Conservation (phyloP, 1,140 invertebrate genomes). For the Caenorhabditis brenneri region DNA sequence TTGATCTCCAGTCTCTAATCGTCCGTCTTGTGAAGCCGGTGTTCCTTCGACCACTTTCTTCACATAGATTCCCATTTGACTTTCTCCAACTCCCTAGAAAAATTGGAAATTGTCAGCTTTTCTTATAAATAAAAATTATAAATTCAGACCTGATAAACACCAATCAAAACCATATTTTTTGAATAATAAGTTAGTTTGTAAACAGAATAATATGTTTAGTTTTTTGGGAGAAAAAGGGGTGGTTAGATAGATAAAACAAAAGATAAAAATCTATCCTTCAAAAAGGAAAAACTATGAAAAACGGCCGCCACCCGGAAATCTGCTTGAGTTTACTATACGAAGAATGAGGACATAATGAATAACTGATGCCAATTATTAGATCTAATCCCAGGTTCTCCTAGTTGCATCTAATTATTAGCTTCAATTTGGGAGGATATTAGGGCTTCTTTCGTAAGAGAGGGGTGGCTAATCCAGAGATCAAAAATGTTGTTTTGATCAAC, state of each 20-base stretch:
- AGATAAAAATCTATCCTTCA: not conserved
- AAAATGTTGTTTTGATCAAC: not conserved
- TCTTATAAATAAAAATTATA: not conserved
- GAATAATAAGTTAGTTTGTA: not conserved
- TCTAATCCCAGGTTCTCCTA: not conserved
- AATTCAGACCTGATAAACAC: slow-evolving; percentile 42
- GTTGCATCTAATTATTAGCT: not conserved
- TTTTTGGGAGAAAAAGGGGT: not conserved
- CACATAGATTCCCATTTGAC: slow-evolving; percentile 66
- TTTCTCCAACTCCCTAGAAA: slow-evolving; percentile 63
- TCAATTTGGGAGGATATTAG: not conserved
- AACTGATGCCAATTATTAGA: slow-evolving; percentile 23
- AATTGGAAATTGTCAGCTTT: not conserved
- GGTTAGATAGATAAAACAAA: not conserved
- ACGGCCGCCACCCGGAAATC: not conserved
- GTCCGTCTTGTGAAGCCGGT: slow-evolving; percentile 77
- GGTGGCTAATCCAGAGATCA: not conserved
- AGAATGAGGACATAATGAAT: not conserved
- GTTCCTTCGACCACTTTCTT: slow-evolving; percentile 71
- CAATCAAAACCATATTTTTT: slow-evolving; percentile 43
- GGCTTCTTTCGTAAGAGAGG: not conserved
- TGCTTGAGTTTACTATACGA: not conserved
- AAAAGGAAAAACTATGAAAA: not conserved
- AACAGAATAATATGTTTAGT: too few species aligned
- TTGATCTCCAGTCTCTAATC: slow-evolving; percentile 94